Conservation (phyloP, 2,888 invertebrate species). For the Hydrotaea cyrtoneurina region DNA sequence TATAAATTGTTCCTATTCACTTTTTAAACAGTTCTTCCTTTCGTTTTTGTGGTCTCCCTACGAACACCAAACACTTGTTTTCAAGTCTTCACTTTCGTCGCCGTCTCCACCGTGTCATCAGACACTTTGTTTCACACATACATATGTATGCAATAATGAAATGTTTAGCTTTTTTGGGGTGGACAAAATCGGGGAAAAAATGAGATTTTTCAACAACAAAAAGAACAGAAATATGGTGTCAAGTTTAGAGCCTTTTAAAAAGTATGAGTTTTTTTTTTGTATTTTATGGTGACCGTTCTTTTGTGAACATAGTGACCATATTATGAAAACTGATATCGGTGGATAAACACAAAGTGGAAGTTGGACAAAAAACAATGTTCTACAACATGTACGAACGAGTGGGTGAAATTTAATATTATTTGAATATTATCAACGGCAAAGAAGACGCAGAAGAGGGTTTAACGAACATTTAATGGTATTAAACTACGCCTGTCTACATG, state of each 20-base stretch:
- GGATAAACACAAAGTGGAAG: slow-evolving; percentile 50
- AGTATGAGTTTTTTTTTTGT: slow-evolving; percentile 51
- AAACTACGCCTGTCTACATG: not conserved
- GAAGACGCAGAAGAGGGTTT: not conserved
- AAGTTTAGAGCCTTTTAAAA: slow-evolving; percentile 65
- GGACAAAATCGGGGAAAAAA: slow-evolving; percentile 37
- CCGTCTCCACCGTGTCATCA: not conserved
- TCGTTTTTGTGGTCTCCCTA: slow-evolving; percentile 16
- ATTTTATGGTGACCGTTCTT: slow-evolving; percentile 6
- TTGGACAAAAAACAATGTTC: slow-evolving; percentile 21
- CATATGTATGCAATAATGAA: slow-evolving; percentile 49
- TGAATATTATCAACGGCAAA: not conserved
- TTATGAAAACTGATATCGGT: slow-evolving; percentile 63
- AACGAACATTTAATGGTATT: slow-evolving; percentile 37
- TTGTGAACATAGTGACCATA: slow-evolving; percentile 30
- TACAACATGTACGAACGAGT: not conserved
- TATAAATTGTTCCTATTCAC: slow-evolving; percentile 64
- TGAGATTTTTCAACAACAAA: slow-evolving; percentile 11
- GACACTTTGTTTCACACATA: slow-evolving; percentile 36
- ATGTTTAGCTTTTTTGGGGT: slow-evolving; percentile 32
- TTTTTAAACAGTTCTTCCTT: slow-evolving; percentile 62
- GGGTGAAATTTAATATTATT: slow-evolving; percentile 53
- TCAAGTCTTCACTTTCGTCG: not conserved
- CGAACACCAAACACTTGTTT: slow-evolving; percentile 14
- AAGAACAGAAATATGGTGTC: slow-evolving; percentile 47